These are phyloP conservation scores for Leptosomus discolor DNA, from an alignment of 2,113 vertebrate species.

Conservation along the genomic window DNA sequence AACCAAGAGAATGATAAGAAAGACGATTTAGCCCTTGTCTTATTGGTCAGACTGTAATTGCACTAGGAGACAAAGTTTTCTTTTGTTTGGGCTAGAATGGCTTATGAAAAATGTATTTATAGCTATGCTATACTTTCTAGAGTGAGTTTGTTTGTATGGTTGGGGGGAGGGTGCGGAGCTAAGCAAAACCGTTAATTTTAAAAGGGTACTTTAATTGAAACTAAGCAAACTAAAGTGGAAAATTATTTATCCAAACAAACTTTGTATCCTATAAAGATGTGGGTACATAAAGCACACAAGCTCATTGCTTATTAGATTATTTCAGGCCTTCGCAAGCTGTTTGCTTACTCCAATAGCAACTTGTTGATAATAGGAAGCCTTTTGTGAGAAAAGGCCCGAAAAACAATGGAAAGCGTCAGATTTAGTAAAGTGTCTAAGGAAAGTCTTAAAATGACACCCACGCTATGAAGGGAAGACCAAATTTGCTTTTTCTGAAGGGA, in stretches of 20 bases:
- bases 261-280: conserved; percentile 14
- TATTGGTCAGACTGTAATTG: neutral
- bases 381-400: conserved; percentile 62
- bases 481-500: conserved; percentile 90
- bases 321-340: conserved; percentile 67
- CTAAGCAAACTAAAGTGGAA: neutral
- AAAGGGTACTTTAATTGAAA: neutral
- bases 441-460: conserved; percentile 81
- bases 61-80: neutral
- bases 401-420: conserved; percentile 77
- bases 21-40: neutral
- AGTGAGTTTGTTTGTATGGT: neutral
- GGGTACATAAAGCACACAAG: conserved; percentile 29
- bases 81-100: neutral
- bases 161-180: neutral
- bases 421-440: conserved; percentile 81
- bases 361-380: conserved; percentile 78
- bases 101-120: neutral
- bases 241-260: conserved; percentile 42
- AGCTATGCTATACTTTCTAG: neutral
- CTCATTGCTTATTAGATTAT: conserved; percentile 61
- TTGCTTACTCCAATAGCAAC: conserved; percentile 76
- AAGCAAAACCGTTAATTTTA: neutral
- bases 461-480: conserved; percentile 80
- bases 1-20: conserved; percentile 22